phyloP scores from a whole-genome alignment of 2,113 vertebrate genomes.

The Triplophysa tibetana region DNA sequence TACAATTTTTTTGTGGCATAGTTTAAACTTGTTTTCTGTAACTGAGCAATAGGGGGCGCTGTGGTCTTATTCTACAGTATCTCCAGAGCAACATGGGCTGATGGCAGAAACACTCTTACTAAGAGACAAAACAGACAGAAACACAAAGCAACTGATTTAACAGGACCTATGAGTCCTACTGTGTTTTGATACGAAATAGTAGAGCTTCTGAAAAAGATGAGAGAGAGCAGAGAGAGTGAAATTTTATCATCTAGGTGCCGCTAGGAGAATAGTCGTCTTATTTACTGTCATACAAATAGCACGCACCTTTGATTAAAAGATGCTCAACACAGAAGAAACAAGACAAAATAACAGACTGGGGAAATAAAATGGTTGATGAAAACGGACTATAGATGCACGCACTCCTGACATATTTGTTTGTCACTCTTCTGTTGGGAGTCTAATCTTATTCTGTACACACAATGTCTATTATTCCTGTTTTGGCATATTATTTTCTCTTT shows the following conservation, averaged over 20 bases:
- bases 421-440: too few species aligned
- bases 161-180: not conserved
- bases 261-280: not conserved
- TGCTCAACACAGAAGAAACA: not conserved
- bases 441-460: too few species aligned
- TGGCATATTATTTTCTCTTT: not conserved
- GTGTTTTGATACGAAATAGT: not conserved
- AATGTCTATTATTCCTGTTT: not conserved
- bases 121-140: not conserved
- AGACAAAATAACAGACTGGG: not conserved
- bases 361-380: not conserved
- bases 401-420: not conserved
- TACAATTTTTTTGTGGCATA: not conserved
- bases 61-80: constrained; percentile 1
- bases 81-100: not conserved
- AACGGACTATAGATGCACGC: not conserved
- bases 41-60: constrained; percentile 31
- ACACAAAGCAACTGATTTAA: not conserved
- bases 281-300: not conserved
- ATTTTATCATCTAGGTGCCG: not conserved
- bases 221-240: not conserved
- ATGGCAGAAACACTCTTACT: not conserved
- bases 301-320: not conserved
- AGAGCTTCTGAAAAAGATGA: not conserved
- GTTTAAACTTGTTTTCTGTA: not conserved